These are phyloP conservation scores for Poeciliopsis turrubarensis DNA, from an alignment of 2,113 vertebrate genomes.

Conservation along the genomic window DNA sequence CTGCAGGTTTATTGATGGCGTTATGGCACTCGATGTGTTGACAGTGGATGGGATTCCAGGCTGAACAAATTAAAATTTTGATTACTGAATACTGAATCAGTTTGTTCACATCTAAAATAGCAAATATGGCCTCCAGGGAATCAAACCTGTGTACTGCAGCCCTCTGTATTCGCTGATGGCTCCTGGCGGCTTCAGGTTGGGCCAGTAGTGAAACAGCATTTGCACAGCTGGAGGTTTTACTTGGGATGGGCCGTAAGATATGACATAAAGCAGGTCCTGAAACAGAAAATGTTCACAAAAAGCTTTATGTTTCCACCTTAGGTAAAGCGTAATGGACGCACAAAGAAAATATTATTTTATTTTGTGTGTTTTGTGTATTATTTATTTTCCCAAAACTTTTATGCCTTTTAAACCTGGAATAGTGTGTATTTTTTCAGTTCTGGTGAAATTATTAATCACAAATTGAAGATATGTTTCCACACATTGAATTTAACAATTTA, in stretches of 20 bases:
- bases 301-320: neutral
- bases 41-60: constrained; percentile 99
- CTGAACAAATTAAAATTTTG: constrained; percentile 75
- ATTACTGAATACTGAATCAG: constrained; percentile 22
- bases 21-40: constrained; percentile 99
- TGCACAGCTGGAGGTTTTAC: constrained; percentile 98
- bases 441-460: too few species aligned
- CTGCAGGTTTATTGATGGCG: constrained; percentile 98
- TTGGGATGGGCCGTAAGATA: constrained; percentile 98
- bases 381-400: too few species aligned
- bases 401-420: too few species aligned
- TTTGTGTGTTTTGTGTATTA: too few species aligned
- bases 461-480: too few species aligned
- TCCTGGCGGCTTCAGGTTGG: constrained; percentile 97
- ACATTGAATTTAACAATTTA: too few species aligned
- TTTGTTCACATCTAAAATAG: constrained; percentile 1
- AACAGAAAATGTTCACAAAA: constrained; percentile 7
- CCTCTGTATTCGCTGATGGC: constrained; percentile 99
- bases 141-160: constrained; percentile 96
- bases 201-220: constrained; percentile 99
- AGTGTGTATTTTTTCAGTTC: too few species aligned
- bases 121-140: constrained; percentile 6
- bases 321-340: neutral
- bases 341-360: neutral
- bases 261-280: constrained; percentile 97